These are phyloP conservation scores for Zalophus californianus DNA, from an alignment of 2,797 vertebrate genomes.

Conservation along the genomic window DNA sequence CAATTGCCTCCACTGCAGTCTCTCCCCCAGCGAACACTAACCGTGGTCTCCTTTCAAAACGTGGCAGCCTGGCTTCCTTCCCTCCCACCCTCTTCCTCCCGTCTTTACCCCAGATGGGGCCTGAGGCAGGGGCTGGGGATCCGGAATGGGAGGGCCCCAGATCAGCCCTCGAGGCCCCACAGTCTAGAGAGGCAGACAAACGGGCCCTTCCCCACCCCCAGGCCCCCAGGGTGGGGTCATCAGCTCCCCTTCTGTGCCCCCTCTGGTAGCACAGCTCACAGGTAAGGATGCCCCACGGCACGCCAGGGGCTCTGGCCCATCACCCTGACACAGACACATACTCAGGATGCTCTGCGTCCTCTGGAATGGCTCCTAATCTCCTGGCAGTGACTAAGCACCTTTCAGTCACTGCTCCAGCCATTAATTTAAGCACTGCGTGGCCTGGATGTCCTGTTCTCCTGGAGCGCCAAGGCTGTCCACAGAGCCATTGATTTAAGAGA, in stretches of 20 bases:
- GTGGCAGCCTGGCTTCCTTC: not conserved
- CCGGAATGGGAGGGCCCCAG: not conserved
- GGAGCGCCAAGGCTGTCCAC: conserved; percentile 82
- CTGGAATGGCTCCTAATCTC: conserved; percentile 68
- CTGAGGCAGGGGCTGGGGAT: not conserved
- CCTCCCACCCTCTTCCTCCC: not conserved
- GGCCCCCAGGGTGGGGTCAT: fast-evolving
- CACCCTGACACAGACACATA: not conserved
- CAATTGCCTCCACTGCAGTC: not conserved
- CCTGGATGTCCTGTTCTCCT: conserved; percentile 84
- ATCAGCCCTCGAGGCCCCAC: fast-evolving
- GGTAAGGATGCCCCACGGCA: fast-evolving
- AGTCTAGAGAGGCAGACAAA: not conserved
- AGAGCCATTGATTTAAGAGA: conserved; percentile 89
- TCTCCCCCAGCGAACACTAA: not conserved
- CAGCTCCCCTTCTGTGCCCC: not conserved
- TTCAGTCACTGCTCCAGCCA: conserved; percentile 79
- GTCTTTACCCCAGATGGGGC: not conserved
- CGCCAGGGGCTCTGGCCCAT: not conserved
- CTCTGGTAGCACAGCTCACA: too few relatives aligned
- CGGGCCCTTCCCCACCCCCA: fast-evolving
- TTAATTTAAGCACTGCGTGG: conserved; percentile 81
- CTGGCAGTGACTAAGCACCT: conserved; percentile 82
- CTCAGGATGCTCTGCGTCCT: conserved; percentile 43
- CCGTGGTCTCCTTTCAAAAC: not conserved